These are phyloP conservation scores for Monopis laevigella DNA, from an alignment of 2,888 invertebrate genomes.

Conservation along the genomic window DNA sequence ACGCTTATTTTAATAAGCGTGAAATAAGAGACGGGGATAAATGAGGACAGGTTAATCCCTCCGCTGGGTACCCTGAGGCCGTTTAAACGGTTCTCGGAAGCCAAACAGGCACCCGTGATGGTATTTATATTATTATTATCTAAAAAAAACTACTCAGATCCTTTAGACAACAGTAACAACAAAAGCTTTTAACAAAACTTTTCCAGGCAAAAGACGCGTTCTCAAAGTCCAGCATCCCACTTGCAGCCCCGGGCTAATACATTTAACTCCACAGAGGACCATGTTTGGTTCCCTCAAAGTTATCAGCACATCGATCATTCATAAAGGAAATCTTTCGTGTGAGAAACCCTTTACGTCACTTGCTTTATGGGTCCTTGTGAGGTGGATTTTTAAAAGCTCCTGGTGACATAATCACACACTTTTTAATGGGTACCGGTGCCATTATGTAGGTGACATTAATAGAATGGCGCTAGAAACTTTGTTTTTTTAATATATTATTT, in stretches of 20 bases:
- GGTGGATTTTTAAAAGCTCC: neutral
- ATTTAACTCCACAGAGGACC: conserved; percentile 9
- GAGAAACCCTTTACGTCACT: conserved; percentile 3
- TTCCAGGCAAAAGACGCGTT: neutral
- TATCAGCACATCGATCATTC: conserved; percentile 13
- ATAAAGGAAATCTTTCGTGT: conserved; percentile 8
- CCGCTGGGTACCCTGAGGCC: no score
- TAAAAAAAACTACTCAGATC: neutral
- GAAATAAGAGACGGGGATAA: no score
- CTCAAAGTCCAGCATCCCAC: neutral
- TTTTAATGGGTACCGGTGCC: no score
- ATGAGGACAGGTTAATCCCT: no score
- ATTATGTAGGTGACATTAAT: no score
- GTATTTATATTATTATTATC: no score
- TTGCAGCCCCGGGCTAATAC: conserved; percentile 9
- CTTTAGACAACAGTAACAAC: neutral
- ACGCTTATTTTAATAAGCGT: no score
- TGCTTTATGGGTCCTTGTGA: neutral
- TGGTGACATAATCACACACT: conserved; percentile 9
- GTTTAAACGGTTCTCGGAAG: no score
- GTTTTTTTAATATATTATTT: neutral
- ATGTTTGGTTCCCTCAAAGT: conserved; percentile 9
- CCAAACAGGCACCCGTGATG: no score
- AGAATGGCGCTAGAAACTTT: neutral
- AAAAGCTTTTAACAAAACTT: neutral